These are phyloP conservation scores for Axinella damicornis DNA, from an alignment of 37 sponge, comb jelly and placozoan genomes.

Conservation along the genomic window DNA sequence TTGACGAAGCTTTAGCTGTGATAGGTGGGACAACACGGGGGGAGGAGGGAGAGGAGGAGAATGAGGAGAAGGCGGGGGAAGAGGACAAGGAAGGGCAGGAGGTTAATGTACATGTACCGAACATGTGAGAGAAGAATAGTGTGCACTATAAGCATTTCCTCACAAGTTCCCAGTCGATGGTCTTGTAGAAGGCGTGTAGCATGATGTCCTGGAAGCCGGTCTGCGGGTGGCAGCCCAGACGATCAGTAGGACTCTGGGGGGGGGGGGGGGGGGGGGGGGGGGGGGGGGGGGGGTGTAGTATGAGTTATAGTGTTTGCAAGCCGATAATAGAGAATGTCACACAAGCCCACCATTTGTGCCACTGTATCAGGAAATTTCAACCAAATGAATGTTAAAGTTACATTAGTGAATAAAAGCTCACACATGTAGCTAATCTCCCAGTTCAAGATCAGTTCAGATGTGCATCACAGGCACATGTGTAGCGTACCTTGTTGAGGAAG, in stretches of 20 bases:
- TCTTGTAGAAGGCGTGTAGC: conserved; percentile 86
- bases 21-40: neutral
- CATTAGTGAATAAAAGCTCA: neutral
- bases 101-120: too few relatives aligned
- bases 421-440: too few relatives aligned
- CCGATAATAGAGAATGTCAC: neutral
- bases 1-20: conserved; percentile 78
- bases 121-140: too few relatives aligned
- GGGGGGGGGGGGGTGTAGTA: too few relatives aligned
- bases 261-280: too few relatives aligned
- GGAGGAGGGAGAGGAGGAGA: neutral
- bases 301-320: neutral
- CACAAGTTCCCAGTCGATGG: conserved; percentile 97
- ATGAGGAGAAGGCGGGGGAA: neutral
- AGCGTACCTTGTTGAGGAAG: conserved; percentile 86
- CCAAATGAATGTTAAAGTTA: neutral
- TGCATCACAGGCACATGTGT: too few relatives aligned
- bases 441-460: too few relatives aligned
- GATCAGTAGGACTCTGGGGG: conserved; percentile 77
- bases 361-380: neutral
- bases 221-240: conserved; percentile 93
- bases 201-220: conserved; percentile 88
- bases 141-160: too few relatives aligned
- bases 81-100: neutral
- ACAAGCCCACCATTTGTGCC: neutral